Percentiles rank a stretch among this genome's conserved stretches.
phyloP scores from a whole-genome alignment of 2,888 invertebrate species.

The Keiferia lycopersicella region DNA sequence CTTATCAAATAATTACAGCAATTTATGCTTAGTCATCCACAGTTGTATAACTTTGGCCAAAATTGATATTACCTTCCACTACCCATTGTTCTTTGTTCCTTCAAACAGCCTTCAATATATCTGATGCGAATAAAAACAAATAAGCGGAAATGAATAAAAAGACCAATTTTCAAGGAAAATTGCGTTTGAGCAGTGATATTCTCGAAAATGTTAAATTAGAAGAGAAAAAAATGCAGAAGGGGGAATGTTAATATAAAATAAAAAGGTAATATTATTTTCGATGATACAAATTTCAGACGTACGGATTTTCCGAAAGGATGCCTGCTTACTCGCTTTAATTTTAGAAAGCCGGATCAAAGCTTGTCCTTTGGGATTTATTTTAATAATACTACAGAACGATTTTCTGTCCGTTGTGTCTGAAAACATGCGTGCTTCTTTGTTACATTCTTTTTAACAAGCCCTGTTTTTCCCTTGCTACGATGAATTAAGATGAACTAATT shows the following conservation, averaged over 20 bases:
- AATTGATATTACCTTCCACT: constrained; percentile 19
- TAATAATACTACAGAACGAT: constrained; percentile 30
- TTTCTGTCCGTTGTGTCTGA: constrained; percentile 19
- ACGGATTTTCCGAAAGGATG: constrained; percentile 41
- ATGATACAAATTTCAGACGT: constrained; percentile 38
- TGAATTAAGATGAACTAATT: too few species aligned
- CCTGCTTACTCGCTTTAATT: constrained; percentile 39
- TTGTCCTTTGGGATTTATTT: constrained; percentile 35
- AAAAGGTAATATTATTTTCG: constrained; percentile 30
- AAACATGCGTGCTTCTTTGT: not conserved
- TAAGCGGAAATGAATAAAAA: constrained; percentile 21
- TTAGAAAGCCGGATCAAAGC: constrained; percentile 42
- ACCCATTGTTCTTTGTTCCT: constrained; percentile 2
- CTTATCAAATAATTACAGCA: constrained; percentile 14
- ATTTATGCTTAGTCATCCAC: not conserved
- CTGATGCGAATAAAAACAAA: constrained; percentile 21
- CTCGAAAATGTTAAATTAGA: constrained; percentile 19
- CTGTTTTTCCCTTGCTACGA: too few species aligned
- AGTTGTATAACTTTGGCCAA: not conserved
- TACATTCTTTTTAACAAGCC: not conserved
- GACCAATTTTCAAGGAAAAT: constrained; percentile 18
- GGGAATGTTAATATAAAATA: constrained; percentile 26
- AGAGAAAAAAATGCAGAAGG: constrained; percentile 11
- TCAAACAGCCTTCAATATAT: constrained; percentile 15
- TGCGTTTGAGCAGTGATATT: constrained; percentile 18